Conservation (phyloP, 2,113 vertebrate species). For the Lates calcarifer region DNA sequence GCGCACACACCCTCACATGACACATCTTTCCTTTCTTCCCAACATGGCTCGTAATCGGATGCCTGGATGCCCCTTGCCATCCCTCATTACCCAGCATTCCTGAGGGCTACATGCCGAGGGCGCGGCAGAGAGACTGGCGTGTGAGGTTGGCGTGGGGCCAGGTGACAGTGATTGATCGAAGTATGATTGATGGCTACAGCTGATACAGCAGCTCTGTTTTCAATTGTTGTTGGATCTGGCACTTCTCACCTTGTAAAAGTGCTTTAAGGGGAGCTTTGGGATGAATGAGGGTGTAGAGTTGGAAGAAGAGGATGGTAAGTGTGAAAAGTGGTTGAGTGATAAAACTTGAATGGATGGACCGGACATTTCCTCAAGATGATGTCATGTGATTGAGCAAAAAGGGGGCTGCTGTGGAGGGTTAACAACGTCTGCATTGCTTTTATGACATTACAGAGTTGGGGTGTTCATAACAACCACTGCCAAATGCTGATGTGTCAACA, state of each 20-base stretch:
- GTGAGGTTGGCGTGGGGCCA: slow-evolving; percentile 61
- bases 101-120: slow-evolving; percentile 73
- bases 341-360: slow-evolving; percentile 14
- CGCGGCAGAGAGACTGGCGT: slow-evolving; percentile 60
- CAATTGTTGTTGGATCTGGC: slow-evolving; percentile 80
- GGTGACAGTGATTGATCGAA: slow-evolving; percentile 82
- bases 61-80: slow-evolving; percentile 68
- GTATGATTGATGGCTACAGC: slow-evolving; percentile 85
- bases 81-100: slow-evolving; percentile 83
- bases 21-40: slow-evolving; percentile 72
- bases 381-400: not conserved
- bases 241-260: slow-evolving; percentile 87
- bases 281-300: slow-evolving; percentile 47
- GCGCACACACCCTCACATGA: slow-evolving; percentile 54
- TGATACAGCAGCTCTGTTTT: slow-evolving; percentile 81
- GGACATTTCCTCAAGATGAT: not conserved
- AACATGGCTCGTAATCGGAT: slow-evolving; percentile 75
- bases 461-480: not conserved
- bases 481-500: not conserved
- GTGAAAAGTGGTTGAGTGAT: slow-evolving; percentile 49
- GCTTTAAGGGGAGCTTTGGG: slow-evolving; percentile 71
- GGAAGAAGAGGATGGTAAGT: slow-evolving; percentile 50
- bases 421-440: not conserved
- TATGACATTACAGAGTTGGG: not conserved
- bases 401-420: not conserved